Evolutionary conservation across 2,797 vertebrate genomes (phyloP), one percentile per base, ranked within the genome.

Genomic region (Triplophysa bombifrons): DNA sequence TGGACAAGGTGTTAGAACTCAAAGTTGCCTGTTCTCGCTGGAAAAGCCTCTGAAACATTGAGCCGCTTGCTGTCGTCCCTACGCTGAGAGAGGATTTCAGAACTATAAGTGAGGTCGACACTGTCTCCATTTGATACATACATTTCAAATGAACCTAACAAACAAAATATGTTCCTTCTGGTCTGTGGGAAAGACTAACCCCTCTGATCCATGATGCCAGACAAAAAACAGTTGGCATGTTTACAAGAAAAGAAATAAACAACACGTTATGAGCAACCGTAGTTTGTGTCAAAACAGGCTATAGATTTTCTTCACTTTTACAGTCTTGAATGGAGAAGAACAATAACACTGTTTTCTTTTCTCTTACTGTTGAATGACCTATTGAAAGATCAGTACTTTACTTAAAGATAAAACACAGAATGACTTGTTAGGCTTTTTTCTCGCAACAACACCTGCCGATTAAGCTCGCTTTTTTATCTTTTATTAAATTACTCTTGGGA

Each of bases 341-440:
- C 80, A 85, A 78, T 83, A 41, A 75, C 83, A 84, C 84, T 65
- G 55, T 27, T 53, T 78, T 86, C 73, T 63, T 77, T 84, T 77
- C 83, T 38, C 34, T 3, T 14, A 48, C 80, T 78, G 63, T 38
- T 34, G 78, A 85, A 86, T 80, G 27, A 61, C 22, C 56, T n/a
- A 8, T 81, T 78, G 65, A 30, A 56, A 88, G 64, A 87, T 89
- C 85, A 89, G 80, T 87, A 82, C 70, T 88, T 88, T 89, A 87
- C 90, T 91, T 88, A 90, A 79, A 87, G 65, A 88, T 20, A 78
- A 78, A 84, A 85, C 82, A 77, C 82, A 83, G 84, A 83, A 84
- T 34, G 71, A 82, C 56, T 72, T 67, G 70, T 78, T 80, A 12
- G 68, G 81, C 69, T 86, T 64, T 50, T 72, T 82, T 79, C 74